Evolutionary conservation across 1,140 invertebrate species (phyloP).

Genomic region (Brachionus manjavacas): DNA sequence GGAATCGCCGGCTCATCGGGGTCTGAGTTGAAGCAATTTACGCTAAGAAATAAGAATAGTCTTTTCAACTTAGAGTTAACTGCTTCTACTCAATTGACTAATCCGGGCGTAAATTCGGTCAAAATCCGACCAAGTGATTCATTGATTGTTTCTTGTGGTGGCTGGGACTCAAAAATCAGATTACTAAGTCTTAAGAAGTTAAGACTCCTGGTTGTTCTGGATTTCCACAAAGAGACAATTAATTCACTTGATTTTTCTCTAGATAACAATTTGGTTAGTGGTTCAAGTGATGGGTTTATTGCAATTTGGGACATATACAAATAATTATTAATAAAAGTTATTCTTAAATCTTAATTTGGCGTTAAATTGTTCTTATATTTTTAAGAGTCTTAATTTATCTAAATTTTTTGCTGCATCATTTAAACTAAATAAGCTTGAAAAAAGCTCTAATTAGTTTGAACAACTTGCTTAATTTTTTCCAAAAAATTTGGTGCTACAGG

Average conservation of each 20-base stretch:
- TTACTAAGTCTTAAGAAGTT: not conserved
- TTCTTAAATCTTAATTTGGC: not conserved
- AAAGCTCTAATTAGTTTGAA: not conserved
- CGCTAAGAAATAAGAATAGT: not conserved
- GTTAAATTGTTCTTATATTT: not conserved
- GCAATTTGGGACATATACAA: constrained; percentile 3
- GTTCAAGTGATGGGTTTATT: constrained; percentile 31
- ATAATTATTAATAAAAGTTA: not conserved
- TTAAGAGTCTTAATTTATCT: not conserved
- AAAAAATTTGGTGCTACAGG: not conserved
- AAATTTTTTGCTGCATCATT: not conserved
- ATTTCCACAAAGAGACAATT: constrained; percentile 31
- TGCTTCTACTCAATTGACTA: not conserved
- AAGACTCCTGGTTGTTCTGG: not conserved
- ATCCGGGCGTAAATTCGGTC: constrained; percentile 17
- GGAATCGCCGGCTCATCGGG: constrained; percentile 17
- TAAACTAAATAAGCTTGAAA: not conserved
- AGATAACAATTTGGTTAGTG: not conserved
- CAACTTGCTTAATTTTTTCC: not conserved
- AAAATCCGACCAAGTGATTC: not conserved
- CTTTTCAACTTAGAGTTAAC: not conserved
- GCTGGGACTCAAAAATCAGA: constrained; percentile 31
- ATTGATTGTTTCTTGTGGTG: not conserved
- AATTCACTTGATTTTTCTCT: not conserved
- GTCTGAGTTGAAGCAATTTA: not conserved